Conservation (phyloP, 2,113 vertebrate species). For the Pipa parva region DNA sequence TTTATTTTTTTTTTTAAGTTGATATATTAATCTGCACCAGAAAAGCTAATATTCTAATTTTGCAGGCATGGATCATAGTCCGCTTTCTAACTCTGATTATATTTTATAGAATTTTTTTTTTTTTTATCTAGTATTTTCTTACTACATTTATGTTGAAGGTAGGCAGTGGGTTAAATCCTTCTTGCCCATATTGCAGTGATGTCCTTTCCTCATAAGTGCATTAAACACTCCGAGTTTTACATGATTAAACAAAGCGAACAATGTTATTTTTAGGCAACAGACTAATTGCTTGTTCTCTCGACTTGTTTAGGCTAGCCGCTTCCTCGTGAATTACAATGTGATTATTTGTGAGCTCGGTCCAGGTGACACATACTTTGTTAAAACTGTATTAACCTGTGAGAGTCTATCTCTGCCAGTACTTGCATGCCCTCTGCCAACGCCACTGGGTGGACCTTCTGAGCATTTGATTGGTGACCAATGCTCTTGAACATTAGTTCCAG, state of each 20-base stretch:
- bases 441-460: too few species aligned
- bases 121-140: too few species aligned
- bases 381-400: not conserved
- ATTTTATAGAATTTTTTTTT: too few species aligned
- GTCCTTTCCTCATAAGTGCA: not conserved
- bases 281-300: not conserved
- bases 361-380: not conserved
- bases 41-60: too few species aligned
- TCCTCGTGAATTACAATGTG: not conserved
- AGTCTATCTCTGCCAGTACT: not conserved
- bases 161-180: not conserved
- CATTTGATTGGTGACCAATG: too few species aligned
- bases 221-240: not conserved
- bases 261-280: constrained; percentile 9
- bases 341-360: not conserved
- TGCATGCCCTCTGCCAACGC: too few species aligned
- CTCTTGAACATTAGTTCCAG: not conserved
- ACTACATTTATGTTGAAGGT: too few species aligned
- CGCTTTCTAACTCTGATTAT: too few species aligned
- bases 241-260: constrained; percentile 1
- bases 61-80: too few species aligned
- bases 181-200: too few species aligned
- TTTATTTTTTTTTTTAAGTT: too few species aligned
- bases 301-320: not conserved
- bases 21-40: too few species aligned